Evolutionary conservation across 2,113 vertebrate species (phyloP).

Genomic region (Gavialis gangeticus): DNA sequence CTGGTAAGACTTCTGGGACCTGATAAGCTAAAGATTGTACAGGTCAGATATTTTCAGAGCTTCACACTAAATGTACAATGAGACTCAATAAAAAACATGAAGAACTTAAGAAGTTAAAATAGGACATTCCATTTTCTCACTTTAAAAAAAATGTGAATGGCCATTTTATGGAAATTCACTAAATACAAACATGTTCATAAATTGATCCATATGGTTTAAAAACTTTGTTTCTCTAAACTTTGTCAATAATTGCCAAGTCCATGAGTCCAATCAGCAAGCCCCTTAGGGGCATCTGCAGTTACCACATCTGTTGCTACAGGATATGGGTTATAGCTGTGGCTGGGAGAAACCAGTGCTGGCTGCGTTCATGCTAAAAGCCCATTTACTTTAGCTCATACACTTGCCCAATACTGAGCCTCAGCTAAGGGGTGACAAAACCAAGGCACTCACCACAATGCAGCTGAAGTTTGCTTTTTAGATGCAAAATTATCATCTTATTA

Average conservation of each 20-base stretch:
- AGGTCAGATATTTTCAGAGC: neutral
- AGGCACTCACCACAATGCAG: neutral
- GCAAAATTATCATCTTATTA: neutral
- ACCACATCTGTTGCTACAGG: neutral
- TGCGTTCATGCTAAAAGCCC: neutral
- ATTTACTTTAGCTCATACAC: neutral
- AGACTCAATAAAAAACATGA: neutral
- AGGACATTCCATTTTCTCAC: neutral
- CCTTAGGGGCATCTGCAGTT: neutral
- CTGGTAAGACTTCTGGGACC: neutral
- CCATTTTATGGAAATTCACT: neutral
- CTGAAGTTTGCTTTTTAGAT: neutral
- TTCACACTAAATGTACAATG: neutral
- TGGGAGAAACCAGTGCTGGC: neutral
- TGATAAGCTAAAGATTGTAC: neutral
- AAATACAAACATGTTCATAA: neutral
- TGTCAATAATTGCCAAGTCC: neutral
- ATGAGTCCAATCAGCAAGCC: neutral
- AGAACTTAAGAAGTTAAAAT: neutral
- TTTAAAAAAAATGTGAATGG: neutral
- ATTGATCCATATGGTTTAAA: neutral
- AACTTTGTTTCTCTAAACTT: neutral
- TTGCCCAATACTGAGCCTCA: neutral
- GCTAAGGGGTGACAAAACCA: slow-evolving; percentile 21
- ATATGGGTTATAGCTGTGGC: neutral